These are phyloP conservation scores for Albula goreensis DNA, from an alignment of 2,113 vertebrate species.

Conservation along the genomic window DNA sequence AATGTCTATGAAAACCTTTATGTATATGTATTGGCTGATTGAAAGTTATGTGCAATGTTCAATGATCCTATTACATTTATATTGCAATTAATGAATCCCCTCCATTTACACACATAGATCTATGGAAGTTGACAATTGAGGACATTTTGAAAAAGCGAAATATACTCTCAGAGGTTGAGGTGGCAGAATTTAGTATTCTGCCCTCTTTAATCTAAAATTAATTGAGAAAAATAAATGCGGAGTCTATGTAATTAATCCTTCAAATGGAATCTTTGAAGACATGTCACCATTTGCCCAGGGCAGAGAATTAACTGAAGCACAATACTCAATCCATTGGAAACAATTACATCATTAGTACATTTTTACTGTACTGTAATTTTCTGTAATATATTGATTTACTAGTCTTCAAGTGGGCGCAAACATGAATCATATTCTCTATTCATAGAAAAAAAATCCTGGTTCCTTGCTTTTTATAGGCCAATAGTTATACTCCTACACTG, in stretches of 20 bases:
- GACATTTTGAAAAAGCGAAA: neutral
- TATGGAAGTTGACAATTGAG: neutral
- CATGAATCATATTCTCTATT: no score
- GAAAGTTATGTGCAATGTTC: no score
- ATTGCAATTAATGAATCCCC: neutral
- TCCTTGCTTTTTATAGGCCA: no score
- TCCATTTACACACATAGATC: neutral
- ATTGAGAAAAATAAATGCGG: constrained; percentile 1
- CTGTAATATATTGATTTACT: no score
- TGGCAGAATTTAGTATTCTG: neutral
- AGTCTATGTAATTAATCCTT: neutral
- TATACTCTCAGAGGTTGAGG: neutral
- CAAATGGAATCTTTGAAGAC: neutral
- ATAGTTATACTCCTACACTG: no score
- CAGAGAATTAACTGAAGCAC: neutral
- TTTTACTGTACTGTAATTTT: neutral
- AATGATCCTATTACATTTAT: neutral
- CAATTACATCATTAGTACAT: neutral
- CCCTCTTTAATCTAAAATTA: neutral
- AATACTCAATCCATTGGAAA: neutral
- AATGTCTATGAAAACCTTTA: no score
- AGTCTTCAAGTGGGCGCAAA: no score
- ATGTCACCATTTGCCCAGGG: neutral
- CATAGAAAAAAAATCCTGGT: no score
- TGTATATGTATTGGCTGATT: no score